These are phyloP conservation scores for Spondyliosoma cantharus DNA, from an alignment of 2,797 vertebrate genomes.

Conservation along the genomic window DNA sequence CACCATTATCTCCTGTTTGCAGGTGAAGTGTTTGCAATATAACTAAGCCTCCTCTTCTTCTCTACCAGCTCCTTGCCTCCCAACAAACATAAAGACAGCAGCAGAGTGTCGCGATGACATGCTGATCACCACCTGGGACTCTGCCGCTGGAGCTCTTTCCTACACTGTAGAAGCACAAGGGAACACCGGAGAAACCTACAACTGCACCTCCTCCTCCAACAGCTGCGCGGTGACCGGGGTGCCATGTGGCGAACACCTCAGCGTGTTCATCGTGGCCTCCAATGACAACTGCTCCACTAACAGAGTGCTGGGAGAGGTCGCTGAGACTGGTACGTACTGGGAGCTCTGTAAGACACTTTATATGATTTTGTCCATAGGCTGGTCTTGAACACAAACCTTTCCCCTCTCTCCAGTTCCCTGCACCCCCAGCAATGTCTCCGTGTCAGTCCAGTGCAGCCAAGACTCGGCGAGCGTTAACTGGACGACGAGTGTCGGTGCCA, in stretches of 20 bases:
- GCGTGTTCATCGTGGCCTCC: constrained; percentile 79
- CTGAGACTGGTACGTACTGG: constrained; percentile 78
- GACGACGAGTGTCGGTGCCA: constrained; percentile 55
- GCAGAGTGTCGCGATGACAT: constrained; percentile 65
- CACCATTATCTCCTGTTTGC: no score
- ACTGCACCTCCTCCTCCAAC: constrained; percentile 77
- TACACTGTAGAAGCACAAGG: constrained; percentile 79
- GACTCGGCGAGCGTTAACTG: constrained; percentile 77
- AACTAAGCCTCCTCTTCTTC: neutral
- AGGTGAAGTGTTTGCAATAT: no score
- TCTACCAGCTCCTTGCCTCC: constrained; percentile 79
- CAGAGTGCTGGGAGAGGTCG: constrained; percentile 72
- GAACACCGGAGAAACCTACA: constrained; percentile 78
- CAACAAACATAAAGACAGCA: constrained; percentile 74
- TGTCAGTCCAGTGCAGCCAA: constrained; percentile 69
- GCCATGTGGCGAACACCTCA: constrained; percentile 84
- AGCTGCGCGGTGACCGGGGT: constrained; percentile 76
- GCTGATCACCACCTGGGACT: constrained; percentile 79
- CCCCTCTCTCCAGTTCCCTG: constrained; percentile 80
- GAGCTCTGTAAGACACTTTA: neutral
- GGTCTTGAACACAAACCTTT: neutral
- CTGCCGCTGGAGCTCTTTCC: constrained; percentile 75
- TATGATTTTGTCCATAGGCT: neutral
- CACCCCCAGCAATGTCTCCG: constrained; percentile 68
- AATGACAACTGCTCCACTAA: constrained; percentile 79